Conservation (phyloP, 2,113 vertebrate genomes). For the Oxyura jamaicensis region DNA sequence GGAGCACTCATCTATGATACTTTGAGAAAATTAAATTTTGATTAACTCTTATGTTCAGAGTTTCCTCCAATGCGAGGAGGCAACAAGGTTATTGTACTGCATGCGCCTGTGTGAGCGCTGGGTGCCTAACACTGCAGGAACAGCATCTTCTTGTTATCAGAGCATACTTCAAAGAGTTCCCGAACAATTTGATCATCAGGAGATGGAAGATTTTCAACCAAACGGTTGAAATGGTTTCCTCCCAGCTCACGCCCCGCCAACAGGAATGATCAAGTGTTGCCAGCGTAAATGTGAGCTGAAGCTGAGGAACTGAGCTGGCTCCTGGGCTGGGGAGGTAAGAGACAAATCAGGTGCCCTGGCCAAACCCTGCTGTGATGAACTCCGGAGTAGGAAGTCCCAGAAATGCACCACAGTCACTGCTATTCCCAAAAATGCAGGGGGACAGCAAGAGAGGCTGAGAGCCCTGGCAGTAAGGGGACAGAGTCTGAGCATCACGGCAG, state of each 20-base stretch:
- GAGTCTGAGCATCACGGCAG: background rate
- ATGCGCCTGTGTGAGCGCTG: background rate
- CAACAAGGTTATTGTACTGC: background rate
- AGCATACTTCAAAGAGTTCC: background rate
- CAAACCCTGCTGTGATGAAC: background rate
- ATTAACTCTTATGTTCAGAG: conserved; percentile 26
- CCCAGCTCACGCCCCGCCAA: background rate
- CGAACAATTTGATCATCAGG: background rate
- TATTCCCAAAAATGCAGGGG: background rate
- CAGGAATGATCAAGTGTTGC: background rate
- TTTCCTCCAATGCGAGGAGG: background rate
- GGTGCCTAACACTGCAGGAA: background rate
- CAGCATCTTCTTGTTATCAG: background rate
- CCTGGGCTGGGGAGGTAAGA: background rate
- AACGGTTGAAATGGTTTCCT: background rate
- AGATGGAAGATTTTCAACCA: background rate
- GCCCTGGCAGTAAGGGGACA: background rate
- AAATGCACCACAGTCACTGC: rapidly evolving
- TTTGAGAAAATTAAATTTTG: conserved; percentile 40
- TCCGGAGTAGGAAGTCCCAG: background rate
- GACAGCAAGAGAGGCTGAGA: background rate
- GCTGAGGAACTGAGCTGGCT: background rate
- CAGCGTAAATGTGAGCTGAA: background rate
- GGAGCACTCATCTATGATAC: conserved; percentile 27
- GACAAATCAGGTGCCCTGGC: background rate